Evolutionary conservation across 2,888 invertebrate species (phyloP).

Genomic region (Acanthoscelides obtectus): DNA sequence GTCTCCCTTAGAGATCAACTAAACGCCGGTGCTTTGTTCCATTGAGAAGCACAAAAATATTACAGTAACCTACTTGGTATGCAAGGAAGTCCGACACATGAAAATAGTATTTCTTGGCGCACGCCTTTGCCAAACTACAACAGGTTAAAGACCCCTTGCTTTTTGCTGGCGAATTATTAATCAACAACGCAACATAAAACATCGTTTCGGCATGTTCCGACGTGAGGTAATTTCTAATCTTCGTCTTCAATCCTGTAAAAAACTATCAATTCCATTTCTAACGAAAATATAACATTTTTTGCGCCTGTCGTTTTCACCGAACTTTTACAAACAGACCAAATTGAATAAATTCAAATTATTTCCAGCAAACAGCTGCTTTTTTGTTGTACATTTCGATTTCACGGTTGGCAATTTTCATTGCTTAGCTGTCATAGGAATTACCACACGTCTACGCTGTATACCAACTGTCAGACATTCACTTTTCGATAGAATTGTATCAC

Average conservation of each 20-base stretch:
- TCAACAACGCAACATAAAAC: not conserved
- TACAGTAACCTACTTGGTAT: no score
- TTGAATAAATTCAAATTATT: not conserved
- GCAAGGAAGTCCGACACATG: not conserved
- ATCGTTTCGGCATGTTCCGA: not conserved
- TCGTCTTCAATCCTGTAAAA: not conserved
- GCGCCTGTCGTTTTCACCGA: not conserved
- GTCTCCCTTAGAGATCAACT: no score
- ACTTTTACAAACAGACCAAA: not conserved
- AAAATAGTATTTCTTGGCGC: not conserved
- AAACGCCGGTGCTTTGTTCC: no score
- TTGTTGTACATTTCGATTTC: not conserved
- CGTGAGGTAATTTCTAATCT: not conserved
- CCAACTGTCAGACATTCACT: not conserved
- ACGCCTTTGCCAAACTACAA: not conserved
- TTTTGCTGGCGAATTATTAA: not conserved
- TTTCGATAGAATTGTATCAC: not conserved
- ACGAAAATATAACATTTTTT: not conserved
- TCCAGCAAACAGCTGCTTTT: not conserved
- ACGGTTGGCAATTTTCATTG: not conserved
- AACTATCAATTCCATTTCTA: not conserved
- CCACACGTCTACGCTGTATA: not conserved
- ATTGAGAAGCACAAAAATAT: no score
- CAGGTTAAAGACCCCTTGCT: not conserved
- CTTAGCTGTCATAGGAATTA: not conserved